phyloP scores from a whole-genome alignment of 2,797 vertebrate species.

The Dromococcyx pavoninus region DNA sequence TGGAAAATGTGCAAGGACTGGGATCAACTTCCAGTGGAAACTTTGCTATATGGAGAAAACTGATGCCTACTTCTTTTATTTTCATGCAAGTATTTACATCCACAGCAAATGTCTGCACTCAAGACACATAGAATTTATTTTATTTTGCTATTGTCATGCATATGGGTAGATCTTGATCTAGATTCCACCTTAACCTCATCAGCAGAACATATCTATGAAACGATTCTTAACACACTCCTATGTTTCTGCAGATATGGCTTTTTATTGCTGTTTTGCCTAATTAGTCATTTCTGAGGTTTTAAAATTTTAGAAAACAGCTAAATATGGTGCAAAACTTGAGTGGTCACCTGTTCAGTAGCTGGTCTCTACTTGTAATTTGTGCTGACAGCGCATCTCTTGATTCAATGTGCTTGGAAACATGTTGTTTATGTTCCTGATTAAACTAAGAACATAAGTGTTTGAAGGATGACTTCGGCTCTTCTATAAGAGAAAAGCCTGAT shows the following conservation, averaged over 20 bases:
- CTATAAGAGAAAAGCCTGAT: not conserved
- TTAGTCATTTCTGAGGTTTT: not conserved
- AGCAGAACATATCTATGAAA: not conserved
- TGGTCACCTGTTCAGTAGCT: not conserved
- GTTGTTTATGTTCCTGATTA: not conserved
- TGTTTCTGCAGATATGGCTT: not conserved
- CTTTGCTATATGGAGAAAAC: not conserved
- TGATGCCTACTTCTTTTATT: not conserved
- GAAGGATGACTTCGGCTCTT: not conserved
- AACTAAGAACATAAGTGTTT: not conserved
- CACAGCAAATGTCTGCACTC: not conserved
- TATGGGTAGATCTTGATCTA: not conserved
- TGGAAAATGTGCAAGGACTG: not conserved
- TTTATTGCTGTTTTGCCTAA: not conserved
- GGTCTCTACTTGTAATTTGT: not conserved
- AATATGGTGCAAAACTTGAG: not conserved
- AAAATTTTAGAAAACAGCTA: not conserved
- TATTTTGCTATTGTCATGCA: not conserved
- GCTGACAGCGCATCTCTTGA: not conserved
- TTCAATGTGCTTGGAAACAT: not conserved
- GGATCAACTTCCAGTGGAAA: not conserved
- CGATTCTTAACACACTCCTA: not conserved
- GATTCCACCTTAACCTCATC: not conserved
- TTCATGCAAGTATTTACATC: not conserved
- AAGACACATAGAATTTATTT: not conserved